Evolutionary conservation across 2,113 vertebrate genomes (phyloP), one percentile per base, ranked within the genome.

Genomic region (Mormyrus iriodes): DNA sequence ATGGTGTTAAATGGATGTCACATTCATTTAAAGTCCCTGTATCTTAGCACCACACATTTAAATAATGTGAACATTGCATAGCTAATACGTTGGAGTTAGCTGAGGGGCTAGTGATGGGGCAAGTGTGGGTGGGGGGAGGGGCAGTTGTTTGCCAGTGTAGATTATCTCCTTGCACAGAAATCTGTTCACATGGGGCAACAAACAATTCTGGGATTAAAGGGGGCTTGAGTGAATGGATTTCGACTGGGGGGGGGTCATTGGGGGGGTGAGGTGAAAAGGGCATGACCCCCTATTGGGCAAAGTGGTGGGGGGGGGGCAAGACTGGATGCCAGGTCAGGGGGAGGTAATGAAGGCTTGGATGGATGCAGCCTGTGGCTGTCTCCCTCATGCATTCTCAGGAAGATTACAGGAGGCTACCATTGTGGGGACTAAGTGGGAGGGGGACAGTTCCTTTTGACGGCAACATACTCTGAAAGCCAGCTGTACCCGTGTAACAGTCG

Each of bases 361-460:
- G 88, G 48, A 35, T 24, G 49, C 51, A 10, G 42, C 19, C 88
- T 87, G 86, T 85, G 69, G 84, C 89, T 88, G 51, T 90, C 87
- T 91, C 90, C 88, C 89, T 90, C 73, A 91, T 88, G 87, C 90
- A 88, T 90, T 82, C 88, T 69, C 86, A 86, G 89, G 89, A 88
- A 88, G 88, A 89, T 91, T 91, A 92, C 79, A 90, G 48, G 84
- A 85, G 84, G 35, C 76, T 58, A 88, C 85, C 90, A 90, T 91
- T 90, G 49, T 86, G 65, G 85, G 82, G 84, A 89, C 84, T 58
- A 58, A 49, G 91, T 24, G 15, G 35, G 0, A 21, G 35, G 5
- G 44, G 44, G 10, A 3, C 21, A 55, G 79, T 82, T 84, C 27
- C 85, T 87, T 73, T 42, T 27, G 24, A 19, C 61, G 44, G 89